These are phyloP conservation scores for Mirza zaza DNA, from an alignment of 2,113 vertebrate species.

Conservation along the genomic window DNA sequence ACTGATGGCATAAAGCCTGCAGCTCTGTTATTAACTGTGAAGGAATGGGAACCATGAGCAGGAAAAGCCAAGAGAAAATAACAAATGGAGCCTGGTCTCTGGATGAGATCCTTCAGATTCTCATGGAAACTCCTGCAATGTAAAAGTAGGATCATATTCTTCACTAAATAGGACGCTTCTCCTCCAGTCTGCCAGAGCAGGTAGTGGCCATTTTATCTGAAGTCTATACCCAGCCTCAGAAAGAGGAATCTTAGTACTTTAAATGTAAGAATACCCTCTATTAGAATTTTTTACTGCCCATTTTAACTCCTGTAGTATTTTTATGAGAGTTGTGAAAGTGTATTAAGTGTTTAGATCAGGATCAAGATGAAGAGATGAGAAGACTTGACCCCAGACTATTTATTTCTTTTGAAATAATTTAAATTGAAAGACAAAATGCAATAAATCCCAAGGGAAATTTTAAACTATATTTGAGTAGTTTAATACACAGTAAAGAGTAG, in stretches of 20 bases:
- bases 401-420: not conserved
- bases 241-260: not conserved
- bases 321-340: not conserved
- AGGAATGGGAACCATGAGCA: not conserved
- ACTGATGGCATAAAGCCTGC: not conserved
- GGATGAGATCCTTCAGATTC: not conserved
- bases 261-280: not conserved
- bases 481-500: not conserved
- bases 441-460: slow-evolving; percentile 27
- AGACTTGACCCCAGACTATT: not conserved
- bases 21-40: not conserved
- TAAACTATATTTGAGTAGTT: not conserved
- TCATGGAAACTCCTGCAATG: not conserved
- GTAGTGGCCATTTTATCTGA: not conserved
- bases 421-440: slow-evolving; percentile 20
- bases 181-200: not conserved
- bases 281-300: not conserved
- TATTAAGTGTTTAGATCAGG: slow-evolving; percentile 6
- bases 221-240: not conserved
- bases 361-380: not conserved
- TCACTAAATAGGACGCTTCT: not conserved
- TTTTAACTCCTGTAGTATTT: not conserved
- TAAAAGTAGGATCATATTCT: not conserved
- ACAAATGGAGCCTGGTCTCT: not conserved
- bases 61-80: not conserved